These are phyloP conservation scores for Lampris megalopsis DNA, from an alignment of 2,113 vertebrate genomes.

Conservation along the genomic window DNA sequence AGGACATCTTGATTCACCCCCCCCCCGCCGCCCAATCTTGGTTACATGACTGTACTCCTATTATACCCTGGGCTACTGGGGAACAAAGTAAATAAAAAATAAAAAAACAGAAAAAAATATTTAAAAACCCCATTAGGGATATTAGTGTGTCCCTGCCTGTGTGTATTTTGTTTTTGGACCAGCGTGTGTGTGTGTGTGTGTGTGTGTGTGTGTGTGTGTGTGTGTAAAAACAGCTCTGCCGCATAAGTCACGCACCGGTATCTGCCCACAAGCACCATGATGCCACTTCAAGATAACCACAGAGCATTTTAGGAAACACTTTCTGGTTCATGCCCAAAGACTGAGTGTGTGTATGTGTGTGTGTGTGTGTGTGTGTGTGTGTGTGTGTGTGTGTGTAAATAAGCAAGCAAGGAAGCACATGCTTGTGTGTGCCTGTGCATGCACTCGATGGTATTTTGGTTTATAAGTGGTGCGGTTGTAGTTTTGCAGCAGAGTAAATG, in stretches of 20 bases:
- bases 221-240: constrained; percentile 62
- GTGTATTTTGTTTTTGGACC: constrained; percentile 1
- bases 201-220: constrained; percentile 4
- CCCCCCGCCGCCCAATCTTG: not conserved
- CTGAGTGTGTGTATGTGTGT: not conserved
- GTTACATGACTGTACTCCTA: constrained; percentile 1
- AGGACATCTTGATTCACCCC: constrained; percentile 28
- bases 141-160: constrained; percentile 23
- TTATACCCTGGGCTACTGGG: not conserved
- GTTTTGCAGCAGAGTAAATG: too few species aligned
- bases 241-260: constrained; percentile 18
- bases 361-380: constrained; percentile 4
- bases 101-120: not conserved
- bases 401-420: too few species aligned
- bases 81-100: not conserved
- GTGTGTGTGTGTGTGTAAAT: not conserved
- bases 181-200: not conserved
- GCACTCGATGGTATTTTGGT: too few species aligned
- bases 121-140: not conserved
- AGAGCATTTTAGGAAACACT: constrained; percentile 61
- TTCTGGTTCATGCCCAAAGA: constrained; percentile 51
- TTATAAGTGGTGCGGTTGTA: too few species aligned
- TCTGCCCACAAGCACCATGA: constrained; percentile 63
- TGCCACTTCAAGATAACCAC: constrained; percentile 71
- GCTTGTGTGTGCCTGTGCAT: not conserved